Percentiles rank a stretch among this genome's conserved stretches.
These are phyloP conservation scores for Sepiola atlantica DNA, from an alignment of 2,888 invertebrate genomes.

Conservation along the genomic window DNA sequence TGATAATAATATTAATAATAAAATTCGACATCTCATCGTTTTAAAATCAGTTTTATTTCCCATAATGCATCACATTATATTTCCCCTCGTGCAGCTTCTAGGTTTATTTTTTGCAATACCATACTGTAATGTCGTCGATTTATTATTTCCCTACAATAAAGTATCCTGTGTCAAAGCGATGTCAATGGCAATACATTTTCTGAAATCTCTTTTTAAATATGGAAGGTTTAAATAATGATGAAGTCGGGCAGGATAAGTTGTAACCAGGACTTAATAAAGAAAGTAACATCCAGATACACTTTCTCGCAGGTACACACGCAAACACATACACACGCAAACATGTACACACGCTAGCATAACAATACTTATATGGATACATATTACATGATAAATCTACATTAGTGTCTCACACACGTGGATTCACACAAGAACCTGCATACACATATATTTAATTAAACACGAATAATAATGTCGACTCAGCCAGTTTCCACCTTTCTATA, in stretches of 20 bases:
- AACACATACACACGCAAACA: neutral
- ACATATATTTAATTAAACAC: neutral
- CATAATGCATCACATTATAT: neutral
- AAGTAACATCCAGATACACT: neutral
- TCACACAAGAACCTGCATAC: neutral
- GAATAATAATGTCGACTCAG: neutral
- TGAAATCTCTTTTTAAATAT: constrained; percentile 10
- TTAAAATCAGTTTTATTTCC: neutral
- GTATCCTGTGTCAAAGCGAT: neutral
- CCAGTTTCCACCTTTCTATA: neutral
- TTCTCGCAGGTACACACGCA: constrained; percentile 6
- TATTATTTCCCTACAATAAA: neutral
- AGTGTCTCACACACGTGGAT: no score
- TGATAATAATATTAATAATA: no score
- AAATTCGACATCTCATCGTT: neutral
- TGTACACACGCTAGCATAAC: no score
- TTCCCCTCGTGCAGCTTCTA: constrained; percentile 36
- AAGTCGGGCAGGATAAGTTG: neutral
- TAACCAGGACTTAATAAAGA: neutral
- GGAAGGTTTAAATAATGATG: neutral
- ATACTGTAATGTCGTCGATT: neutral
- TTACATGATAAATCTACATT: no score
- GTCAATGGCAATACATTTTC: neutral
- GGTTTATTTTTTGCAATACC: constrained; percentile 33
- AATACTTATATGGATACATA: no score